Base-by-base conservation (phyloP, 2,113 vertebrate species). In the Cheilinus undulatus region DNA sequence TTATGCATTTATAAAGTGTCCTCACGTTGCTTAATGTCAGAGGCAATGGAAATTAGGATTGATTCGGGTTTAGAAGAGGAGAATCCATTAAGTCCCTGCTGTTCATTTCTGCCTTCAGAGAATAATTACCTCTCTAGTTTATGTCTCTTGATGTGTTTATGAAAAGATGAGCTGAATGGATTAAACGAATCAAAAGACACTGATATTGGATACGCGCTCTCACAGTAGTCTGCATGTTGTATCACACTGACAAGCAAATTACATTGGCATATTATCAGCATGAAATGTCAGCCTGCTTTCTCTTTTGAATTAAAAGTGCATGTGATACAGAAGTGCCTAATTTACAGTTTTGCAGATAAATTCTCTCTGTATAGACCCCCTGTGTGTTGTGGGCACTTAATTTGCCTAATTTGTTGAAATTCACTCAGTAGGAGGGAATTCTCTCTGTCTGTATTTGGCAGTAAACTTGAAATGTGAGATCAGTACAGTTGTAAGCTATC, bases 61-160 rank as follows among this genome's bases (percentile, higher is more conserved):
- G 52, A 82, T 78, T 83, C 40, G 54, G 56, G 45, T 76, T 65
- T 64, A 65, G 65, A 74, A 73, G 64, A 80, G 51, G 42, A 79
- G 72, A 79, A 72, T 77, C 76, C 61, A 83, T 86, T 85, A 81
- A 69, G 50, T 32, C 23, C 67, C 60, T 12, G 49, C 80, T 76
- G 71, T 81, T 86, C 73, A 38, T 68, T 82, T 72, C 59, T 75
- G 26, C 81, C 66, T 36, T 19, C 51, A 32, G 56, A 77, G 72
- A 83, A 65, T 86, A 86, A 88, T 83, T 87, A 80, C 74, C 69
- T 86, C 46, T 73, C 49, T 61, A 71, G 22, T 45, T 57, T 67
- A 3, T 42, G 5, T 53, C 67, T 76, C 34, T 1, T 52, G 34
- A 45, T 78, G 34, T 77, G 73, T 86, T 85, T 80, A 65, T 82